Base-by-base conservation (phyloP, 1,140 invertebrate species). In the Nebria ingens region DNA sequence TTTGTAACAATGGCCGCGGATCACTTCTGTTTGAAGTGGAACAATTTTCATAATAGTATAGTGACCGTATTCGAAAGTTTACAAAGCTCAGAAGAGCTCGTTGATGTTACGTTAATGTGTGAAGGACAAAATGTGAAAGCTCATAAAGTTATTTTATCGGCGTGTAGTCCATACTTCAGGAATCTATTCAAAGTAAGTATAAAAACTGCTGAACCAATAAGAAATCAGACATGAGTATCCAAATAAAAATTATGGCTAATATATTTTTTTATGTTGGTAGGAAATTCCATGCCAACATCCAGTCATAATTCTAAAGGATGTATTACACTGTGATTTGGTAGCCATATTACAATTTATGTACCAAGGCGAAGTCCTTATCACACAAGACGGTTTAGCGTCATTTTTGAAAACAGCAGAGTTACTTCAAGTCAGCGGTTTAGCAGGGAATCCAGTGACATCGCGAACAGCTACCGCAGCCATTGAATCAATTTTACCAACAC, bases 261-360 rank as follows among this genome's bases (percentile, higher is more conserved):
- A 12, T 51, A 6, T 51, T 19, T 22, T 56, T 21, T 38, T 58
- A 19, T n/a, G 38, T 56, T 59, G 19, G n/a, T 59, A 80, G 78
- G 85, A 87, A 71, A 89, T 88, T 73, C 87, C 87, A 11, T 90
- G 87, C 71, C 83, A 86, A 58, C 87, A 91, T 77, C 88, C 87
- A 21, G 85, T 88, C 38, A 83, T 89, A 49, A 87, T 89, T 60
- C 68, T 89, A 45, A 86, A 87, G 73, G 84, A 86, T 74, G 79
- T 87, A 15, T 72, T 76, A 21, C 78, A 82, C 60, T 69, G 74
- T 61, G 83, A 87, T 65, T 74, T 88, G 50, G 74, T 80, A 34
- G 79, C 82, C 50, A 74, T 88, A 34, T 70, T 89, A 38, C 82
- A 83, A 52, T 89, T 87, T 59, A 87, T 89, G 81, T 89, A 89